Evolutionary conservation across 2,113 vertebrate species (phyloP).

Genomic region (Bothrops jararaca): DNA sequence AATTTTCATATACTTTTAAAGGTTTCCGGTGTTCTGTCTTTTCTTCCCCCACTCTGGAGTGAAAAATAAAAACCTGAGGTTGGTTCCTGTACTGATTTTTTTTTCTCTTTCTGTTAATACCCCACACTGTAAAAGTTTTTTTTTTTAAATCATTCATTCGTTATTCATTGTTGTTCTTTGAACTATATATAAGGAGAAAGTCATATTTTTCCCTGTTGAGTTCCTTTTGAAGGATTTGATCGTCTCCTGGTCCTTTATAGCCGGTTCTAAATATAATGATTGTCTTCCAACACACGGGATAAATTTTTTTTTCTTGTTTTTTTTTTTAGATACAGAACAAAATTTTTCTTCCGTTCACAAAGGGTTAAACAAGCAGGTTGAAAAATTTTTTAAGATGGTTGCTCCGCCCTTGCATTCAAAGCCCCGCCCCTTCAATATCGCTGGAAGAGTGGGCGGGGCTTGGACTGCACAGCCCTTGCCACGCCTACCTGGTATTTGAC

Average conservation of each 20-base stretch:
- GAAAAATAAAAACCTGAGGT: conserved; percentile 93
- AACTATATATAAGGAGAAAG: not conserved
- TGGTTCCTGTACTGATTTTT: conserved; percentile 70
- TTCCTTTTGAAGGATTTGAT: conserved; percentile 7
- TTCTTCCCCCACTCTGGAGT: conserved; percentile 68
- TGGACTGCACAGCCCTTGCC: not conserved
- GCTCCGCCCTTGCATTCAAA: not conserved
- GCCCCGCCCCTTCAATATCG: not conserved
- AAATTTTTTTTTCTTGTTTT: conserved; percentile 41
- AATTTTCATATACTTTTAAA: conserved; percentile 51
- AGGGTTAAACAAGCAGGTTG: conserved; percentile 71
- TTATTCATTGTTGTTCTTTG: not conserved
- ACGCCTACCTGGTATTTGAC: not conserved
- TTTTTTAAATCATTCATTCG: not conserved
- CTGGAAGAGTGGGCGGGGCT: not conserved
- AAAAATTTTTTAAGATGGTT: not conserved
- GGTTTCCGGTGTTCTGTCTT: conserved; percentile 26
- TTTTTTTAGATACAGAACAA: conserved; percentile 71
- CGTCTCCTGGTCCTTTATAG: not conserved
- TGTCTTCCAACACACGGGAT: conserved; percentile 76
- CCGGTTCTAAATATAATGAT: conserved; percentile 56
- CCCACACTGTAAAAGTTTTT: conserved; percentile 61
- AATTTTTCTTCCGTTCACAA: conserved; percentile 79
- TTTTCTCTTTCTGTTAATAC: conserved; percentile 45
- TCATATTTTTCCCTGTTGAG: not conserved